Percentiles rank a stretch among this genome's conserved stretches.
Conservation (phyloP, 2,797 vertebrate genomes). For the Paramormyrops hopkinsi region DNA sequence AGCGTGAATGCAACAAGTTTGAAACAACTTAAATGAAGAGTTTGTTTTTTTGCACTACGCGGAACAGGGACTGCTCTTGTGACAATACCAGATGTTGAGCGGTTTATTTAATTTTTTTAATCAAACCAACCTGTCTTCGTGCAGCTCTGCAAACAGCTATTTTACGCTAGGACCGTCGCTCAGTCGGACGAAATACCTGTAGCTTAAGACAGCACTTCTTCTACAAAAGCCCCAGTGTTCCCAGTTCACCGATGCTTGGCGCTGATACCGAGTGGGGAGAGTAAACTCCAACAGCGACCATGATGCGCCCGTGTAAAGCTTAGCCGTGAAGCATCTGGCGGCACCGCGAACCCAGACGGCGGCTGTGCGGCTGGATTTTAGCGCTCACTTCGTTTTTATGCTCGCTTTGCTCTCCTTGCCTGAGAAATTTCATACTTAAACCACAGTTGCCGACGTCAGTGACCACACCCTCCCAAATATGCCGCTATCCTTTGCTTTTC, state of each 20-base stretch:
- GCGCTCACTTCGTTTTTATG: neutral
- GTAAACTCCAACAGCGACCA: neutral
- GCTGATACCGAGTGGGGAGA: neutral
- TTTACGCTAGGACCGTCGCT: neutral
- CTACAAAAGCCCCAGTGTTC: neutral
- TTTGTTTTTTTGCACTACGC: neutral
- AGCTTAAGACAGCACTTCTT: neutral
- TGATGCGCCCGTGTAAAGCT: neutral
- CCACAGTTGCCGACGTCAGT: conserved; percentile 37
- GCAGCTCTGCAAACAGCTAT: neutral
- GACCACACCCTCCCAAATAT: conserved; percentile 35
- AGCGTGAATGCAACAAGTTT: conserved; percentile 4
- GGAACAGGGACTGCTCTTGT: neutral
- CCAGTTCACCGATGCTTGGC: neutral
- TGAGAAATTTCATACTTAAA: conserved; percentile 19
- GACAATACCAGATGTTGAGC: neutral
- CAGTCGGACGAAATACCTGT: conserved; percentile 6
- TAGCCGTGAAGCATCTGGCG: neutral
- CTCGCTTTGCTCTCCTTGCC: conserved; percentile 14
- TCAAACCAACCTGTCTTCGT: conserved; percentile 6
- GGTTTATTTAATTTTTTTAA: neutral
- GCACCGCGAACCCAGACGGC: neutral
- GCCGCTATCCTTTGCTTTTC: neutral
- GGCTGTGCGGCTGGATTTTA: neutral
- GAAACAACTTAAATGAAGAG: neutral